phyloP scores from a whole-genome alignment of 2,113 vertebrate species.

The Rhynchomys soricoides region DNA sequence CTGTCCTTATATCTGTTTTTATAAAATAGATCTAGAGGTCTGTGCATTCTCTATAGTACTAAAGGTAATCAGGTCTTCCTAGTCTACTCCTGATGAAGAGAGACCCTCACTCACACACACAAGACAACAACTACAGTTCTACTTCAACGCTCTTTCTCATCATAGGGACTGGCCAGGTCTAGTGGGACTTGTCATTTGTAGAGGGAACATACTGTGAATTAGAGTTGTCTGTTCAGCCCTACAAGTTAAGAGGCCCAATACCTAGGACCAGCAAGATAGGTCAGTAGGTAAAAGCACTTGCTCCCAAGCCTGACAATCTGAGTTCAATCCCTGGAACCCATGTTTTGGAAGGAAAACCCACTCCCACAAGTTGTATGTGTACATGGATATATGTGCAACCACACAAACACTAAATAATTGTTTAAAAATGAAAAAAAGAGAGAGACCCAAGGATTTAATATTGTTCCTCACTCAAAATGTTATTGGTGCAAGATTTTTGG shows the following conservation, averaged over 20 bases:
- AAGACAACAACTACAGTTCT: neutral
- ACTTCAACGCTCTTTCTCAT: neutral
- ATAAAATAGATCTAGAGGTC: neutral
- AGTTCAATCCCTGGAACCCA: neutral
- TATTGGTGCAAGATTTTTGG: neutral
- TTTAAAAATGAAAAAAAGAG: neutral
- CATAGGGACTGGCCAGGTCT: neutral
- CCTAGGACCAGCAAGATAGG: neutral
- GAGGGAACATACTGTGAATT: neutral
- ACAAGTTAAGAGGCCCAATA: neutral
- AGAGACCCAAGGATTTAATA: neutral
- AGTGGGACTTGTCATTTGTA: neutral
- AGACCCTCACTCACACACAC: neutral
- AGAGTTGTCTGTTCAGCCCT: neutral
- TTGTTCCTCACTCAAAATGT: neutral
- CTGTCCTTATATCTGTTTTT: neutral
- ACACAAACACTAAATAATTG: neutral
- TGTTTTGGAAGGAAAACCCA: neutral
- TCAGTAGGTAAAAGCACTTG: neutral
- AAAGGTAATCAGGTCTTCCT: neutral
- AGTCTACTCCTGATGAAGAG: neutral
- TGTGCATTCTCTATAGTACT: neutral
- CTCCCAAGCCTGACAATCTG: neutral
- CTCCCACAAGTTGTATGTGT: neutral
- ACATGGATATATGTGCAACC: neutral